Percentiles rank a stretch among this genome's conserved stretches.
phyloP scores from a whole-genome alignment of 2,113 vertebrate species.

The Gallinago jamesoni region DNA sequence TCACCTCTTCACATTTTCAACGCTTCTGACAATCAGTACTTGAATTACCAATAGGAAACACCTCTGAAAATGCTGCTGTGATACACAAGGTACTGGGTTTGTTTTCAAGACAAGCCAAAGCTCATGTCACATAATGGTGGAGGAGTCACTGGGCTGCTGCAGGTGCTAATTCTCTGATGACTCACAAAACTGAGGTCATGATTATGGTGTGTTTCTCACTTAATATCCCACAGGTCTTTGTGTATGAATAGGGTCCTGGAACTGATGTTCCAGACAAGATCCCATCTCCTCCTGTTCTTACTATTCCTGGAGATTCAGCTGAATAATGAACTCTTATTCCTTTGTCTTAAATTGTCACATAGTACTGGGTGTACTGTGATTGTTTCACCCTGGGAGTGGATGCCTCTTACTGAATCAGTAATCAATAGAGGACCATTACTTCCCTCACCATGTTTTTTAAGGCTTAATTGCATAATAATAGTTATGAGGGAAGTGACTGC shows the following conservation, averaged over 20 bases:
- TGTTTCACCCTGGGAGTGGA: neutral
- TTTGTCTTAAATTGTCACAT: neutral
- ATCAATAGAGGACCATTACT: neutral
- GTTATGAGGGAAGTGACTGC: neutral
- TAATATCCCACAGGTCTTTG: neutral
- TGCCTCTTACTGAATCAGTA: neutral
- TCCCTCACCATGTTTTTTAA: neutral
- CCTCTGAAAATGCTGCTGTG: neutral
- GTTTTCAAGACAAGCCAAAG: neutral
- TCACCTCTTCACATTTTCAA: neutral
- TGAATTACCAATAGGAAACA: neutral
- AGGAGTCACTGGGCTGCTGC: neutral
- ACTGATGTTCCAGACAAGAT: neutral
- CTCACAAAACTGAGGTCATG: constrained; percentile 2
- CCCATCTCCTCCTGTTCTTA: neutral
- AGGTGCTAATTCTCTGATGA: constrained; percentile 11
- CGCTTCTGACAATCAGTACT: neutral
- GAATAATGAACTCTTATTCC: neutral
- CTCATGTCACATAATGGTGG: neutral
- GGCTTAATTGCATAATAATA: constrained; percentile 15
- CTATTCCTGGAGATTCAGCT: neutral
- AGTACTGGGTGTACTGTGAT: neutral
- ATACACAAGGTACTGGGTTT: neutral
- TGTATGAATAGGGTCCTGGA: neutral
- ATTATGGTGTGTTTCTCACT: neutral